Percentiles rank a stretch among this genome's conserved stretches.
These are phyloP conservation scores for Dynastes grantii DNA, from an alignment of 2,888 invertebrate genomes.

Conservation along the genomic window DNA sequence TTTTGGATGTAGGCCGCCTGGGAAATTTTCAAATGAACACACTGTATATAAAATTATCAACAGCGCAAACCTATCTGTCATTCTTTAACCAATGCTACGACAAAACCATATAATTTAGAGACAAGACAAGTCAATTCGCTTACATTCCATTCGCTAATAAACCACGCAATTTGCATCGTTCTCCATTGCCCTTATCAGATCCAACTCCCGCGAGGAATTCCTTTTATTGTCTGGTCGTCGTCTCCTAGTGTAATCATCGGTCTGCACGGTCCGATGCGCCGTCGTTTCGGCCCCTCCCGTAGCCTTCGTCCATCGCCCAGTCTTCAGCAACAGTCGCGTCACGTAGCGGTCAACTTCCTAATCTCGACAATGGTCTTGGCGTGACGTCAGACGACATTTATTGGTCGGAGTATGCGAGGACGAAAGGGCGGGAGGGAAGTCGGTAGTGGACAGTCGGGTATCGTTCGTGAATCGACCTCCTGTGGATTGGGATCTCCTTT, in stretches of 20 bases:
- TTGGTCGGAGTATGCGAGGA: background rate
- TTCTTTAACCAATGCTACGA: background rate
- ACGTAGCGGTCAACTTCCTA: constrained; percentile 28
- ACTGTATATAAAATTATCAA: too few relatives aligned
- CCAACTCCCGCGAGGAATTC: constrained; percentile 18
- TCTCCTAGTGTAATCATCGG: background rate
- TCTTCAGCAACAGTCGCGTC: constrained; percentile 7
- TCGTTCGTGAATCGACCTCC: constrained; percentile 28
- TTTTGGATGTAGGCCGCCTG: too few relatives aligned
- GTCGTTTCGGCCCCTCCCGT: background rate
- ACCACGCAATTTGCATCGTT: constrained; percentile 26
- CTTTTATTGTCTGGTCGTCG: constrained; percentile 17
- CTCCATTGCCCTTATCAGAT: constrained; percentile 11
- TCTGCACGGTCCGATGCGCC: background rate
- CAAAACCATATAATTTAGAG: background rate
- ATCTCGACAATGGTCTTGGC: background rate
- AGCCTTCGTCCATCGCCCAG: background rate
- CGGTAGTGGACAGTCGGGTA: background rate
- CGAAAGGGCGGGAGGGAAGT: background rate
- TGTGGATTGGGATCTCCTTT: background rate
- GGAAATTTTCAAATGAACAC: too few relatives aligned
- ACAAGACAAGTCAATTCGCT: background rate
- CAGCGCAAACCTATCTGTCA: background rate
- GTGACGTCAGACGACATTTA: background rate
- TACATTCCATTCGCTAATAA: constrained; percentile 4